Conservation (phyloP, 1,140 invertebrate genomes). For the Meloidogyne exigua region DNA sequence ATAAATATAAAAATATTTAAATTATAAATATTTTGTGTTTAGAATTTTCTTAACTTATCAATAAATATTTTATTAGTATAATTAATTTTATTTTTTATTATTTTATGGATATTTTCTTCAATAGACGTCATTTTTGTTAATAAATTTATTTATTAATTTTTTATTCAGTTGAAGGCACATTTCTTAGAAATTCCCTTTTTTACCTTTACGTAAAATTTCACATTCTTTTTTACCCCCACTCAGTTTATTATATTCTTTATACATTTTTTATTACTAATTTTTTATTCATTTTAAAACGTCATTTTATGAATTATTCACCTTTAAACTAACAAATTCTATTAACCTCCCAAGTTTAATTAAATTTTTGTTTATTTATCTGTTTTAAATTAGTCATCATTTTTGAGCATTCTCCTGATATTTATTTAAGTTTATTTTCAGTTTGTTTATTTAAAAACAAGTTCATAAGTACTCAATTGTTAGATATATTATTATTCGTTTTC, state of each 20-base stretch:
- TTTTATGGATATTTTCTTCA: not conserved
- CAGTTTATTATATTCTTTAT: not conserved
- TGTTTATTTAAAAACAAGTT: too few relatives aligned
- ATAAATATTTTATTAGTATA: too few relatives aligned
- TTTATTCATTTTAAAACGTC: not conserved
- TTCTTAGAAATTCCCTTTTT: not conserved
- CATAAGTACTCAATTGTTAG: too few relatives aligned
- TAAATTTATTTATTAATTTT: not conserved
- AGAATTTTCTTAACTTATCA: too few relatives aligned
- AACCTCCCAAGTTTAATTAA: not conserved
- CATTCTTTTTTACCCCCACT: not conserved
- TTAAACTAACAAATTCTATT: not conserved
- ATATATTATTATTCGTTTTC: too few relatives aligned
- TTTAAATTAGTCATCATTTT: not conserved
- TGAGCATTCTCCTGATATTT: not conserved
- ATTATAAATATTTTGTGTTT: too few relatives aligned
- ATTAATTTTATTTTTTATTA: not conserved
- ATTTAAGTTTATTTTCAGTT: too few relatives aligned
- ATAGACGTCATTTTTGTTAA: not conserved
- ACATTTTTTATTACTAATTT: not conserved
- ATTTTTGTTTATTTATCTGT: constrained; percentile 3
- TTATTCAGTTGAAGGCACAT: not conserved
- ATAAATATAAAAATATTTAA: not conserved
- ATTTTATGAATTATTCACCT: not conserved
- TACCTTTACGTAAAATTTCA: not conserved